Conservation (phyloP, 2,113 vertebrate genomes). For the Lophotis ruficrista region DNA sequence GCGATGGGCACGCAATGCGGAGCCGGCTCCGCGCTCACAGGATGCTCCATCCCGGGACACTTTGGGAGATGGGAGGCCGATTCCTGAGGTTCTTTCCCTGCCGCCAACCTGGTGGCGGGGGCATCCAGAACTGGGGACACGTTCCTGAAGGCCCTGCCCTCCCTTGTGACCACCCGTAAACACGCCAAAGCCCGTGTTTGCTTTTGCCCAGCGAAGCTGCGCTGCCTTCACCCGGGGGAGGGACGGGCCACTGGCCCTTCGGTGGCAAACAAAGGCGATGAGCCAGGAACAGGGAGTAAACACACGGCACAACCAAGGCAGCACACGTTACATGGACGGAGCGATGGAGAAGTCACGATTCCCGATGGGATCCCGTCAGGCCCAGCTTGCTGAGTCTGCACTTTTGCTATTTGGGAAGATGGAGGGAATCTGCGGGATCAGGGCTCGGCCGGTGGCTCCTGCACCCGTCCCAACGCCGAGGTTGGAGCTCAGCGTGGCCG, state of each 20-base stretch:
- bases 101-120: background rate
- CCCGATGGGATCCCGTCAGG: background rate
- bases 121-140: background rate
- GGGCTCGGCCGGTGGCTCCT: background rate
- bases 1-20: rapidly evolving
- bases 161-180: rapidly evolving
- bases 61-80: rapidly evolving
- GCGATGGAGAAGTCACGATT: background rate
- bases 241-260: background rate
- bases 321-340: rapidly evolving
- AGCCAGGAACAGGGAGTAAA: background rate
- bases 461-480: rapidly evolving
- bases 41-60: background rate
- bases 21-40: rapidly evolving
- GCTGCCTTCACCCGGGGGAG: background rate
- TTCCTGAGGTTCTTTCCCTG: background rate
- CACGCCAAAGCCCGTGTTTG: rapidly evolving
- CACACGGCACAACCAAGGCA: background rate
- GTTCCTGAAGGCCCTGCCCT: background rate
- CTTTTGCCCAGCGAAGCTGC: rapidly evolving
- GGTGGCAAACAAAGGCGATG: background rate
- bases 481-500: rapidly evolving
- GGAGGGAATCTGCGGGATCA: background rate
- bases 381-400: background rate
- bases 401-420: rapidly evolving